phyloP scores from a whole-genome alignment of 1,140 invertebrate genomes.

The Zaprionus ghesquierei region DNA sequence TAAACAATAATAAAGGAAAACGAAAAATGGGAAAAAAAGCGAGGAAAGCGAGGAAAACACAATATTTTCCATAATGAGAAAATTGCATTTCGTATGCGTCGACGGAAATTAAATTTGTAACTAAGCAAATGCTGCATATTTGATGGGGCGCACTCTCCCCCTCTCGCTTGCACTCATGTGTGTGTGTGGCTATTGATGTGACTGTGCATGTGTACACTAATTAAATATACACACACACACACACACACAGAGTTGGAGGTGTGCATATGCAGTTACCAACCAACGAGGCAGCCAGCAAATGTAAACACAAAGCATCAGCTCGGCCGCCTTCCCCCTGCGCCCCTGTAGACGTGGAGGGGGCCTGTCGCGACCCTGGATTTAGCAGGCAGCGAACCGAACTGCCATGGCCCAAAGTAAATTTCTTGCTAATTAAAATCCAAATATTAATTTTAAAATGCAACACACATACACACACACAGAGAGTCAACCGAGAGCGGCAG shows the following conservation, averaged over 20 bases:
- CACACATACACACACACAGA: slow-evolving; percentile 4
- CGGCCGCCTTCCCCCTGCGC: neutral
- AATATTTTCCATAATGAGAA: slow-evolving; percentile 33
- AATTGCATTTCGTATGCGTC: slow-evolving; percentile 43
- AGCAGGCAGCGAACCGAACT: slow-evolving; percentile 42
- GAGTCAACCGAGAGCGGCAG: neutral
- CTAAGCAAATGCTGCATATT: slow-evolving; percentile 79
- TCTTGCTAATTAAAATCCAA: slow-evolving; percentile 81
- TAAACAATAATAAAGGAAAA: no score
- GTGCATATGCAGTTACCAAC: slow-evolving; percentile 32
- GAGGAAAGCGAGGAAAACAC: neutral
- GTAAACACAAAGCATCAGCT: slow-evolving; percentile 68
- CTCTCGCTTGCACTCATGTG: neutral
- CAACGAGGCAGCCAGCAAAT: slow-evolving; percentile 41
- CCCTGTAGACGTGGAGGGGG: neutral
- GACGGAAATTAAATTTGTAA: slow-evolving; percentile 72
- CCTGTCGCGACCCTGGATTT: neutral
- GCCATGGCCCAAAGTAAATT: slow-evolving; percentile 75
- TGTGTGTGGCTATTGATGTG: slow-evolving; percentile 42
- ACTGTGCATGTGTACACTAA: slow-evolving; percentile 62
- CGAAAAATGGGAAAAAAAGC: neutral
- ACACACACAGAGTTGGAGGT: slow-evolving; percentile 34
- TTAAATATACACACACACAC: slow-evolving; percentile 64
- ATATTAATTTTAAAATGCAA: slow-evolving; percentile 81
- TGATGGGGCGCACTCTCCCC: slow-evolving; percentile 39